phyloP scores from a whole-genome alignment of 2,113 vertebrate genomes.

The Podilymbus podiceps region DNA sequence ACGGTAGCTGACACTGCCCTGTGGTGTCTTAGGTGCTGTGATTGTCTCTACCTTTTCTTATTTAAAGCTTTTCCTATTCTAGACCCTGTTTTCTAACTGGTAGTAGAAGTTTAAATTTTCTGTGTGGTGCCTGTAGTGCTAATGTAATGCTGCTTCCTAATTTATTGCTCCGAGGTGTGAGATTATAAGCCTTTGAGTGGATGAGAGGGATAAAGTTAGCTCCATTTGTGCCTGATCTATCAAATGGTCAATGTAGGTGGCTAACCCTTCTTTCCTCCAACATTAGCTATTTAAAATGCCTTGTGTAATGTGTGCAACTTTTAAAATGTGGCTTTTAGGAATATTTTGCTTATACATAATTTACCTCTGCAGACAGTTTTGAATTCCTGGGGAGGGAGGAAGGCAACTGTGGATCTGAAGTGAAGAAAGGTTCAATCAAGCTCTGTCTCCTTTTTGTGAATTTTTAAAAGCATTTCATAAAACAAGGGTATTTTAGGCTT shows the following conservation, averaged over 20 bases:
- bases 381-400: conserved; percentile 19
- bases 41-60: neutral
- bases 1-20: neutral
- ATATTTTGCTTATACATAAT: conserved; percentile 19
- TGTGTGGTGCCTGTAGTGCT: neutral
- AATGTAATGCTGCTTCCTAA: conserved; percentile 17
- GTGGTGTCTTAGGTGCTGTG: neutral
- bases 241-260: neutral
- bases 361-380: neutral
- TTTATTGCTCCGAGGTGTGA: conserved; percentile 35
- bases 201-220: conserved; percentile 52
- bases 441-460: neutral
- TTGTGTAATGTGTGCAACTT: neutral
- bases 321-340: conserved; percentile 15
- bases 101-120: neutral
- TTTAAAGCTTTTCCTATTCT: neutral
- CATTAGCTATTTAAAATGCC: neutral
- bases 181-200: conserved; percentile 49
- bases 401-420: neutral
- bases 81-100: neutral
- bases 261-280: neutral
- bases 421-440: neutral
- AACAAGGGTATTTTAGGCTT: neutral
- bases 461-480: neutral
- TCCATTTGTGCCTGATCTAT: conserved; percentile 48